These are phyloP conservation scores for Poecile montanus DNA, from an alignment of 2,797 vertebrate genomes.

Conservation along the genomic window DNA sequence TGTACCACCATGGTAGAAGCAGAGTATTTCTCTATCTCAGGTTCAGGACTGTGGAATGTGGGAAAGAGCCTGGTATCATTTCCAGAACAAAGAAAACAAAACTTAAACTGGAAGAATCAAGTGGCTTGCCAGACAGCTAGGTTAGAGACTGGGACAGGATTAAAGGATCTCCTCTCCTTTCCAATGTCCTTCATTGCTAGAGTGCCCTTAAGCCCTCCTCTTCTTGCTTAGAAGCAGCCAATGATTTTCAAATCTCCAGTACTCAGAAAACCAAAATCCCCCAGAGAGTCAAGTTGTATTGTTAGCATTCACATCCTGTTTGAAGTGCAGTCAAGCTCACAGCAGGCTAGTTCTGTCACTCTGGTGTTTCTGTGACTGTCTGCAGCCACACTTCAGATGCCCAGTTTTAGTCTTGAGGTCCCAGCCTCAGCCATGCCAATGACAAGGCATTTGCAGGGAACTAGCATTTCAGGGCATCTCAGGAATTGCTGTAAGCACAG, in stretches of 20 bases:
- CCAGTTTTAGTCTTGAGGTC: background rate
- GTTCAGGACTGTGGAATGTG: background rate
- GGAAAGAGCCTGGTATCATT: background rate
- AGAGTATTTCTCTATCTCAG: background rate
- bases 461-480: too few species aligned
- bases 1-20: background rate
- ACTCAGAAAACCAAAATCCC: background rate
- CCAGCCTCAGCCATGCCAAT: background rate
- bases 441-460: fast-evolving
- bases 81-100: background rate
- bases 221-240: background rate
- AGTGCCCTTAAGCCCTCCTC: background rate
- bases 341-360: background rate
- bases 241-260: background rate
- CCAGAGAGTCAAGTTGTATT: background rate
- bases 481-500: fast-evolving
- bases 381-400: background rate
- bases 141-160: background rate
- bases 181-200: background rate
- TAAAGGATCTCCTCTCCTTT: background rate
- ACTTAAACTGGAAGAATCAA: background rate
- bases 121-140: background rate
- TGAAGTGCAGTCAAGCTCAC: background rate
- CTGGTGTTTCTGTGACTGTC: background rate
- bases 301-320: background rate